Percentiles rank a stretch among this genome's conserved stretches.
phyloP scores from a whole-genome alignment of 2,797 vertebrate species.

The Chloroceryle amazona region DNA sequence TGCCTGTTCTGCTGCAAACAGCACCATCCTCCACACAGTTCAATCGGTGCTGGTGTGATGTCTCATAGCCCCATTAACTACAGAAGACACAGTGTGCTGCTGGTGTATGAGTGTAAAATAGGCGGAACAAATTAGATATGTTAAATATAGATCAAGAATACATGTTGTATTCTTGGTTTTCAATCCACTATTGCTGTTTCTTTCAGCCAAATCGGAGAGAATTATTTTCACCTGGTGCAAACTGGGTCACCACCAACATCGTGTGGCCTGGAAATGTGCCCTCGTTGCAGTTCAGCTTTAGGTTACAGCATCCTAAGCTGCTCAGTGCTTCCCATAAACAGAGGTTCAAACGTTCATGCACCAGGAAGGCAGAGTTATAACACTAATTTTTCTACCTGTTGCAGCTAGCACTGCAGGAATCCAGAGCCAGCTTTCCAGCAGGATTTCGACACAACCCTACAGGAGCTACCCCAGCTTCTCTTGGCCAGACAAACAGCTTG shows the following conservation, averaged over 20 bases:
- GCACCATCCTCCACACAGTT: background rate
- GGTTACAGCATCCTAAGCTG: background rate
- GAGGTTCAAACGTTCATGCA: background rate
- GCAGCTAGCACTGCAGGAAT: slow-evolving; percentile 3
- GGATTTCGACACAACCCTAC: background rate
- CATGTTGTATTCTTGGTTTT: background rate
- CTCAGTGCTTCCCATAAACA: background rate
- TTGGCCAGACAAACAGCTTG: background rate
- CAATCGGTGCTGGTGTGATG: background rate
- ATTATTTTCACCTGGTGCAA: background rate
- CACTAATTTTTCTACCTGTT: background rate
- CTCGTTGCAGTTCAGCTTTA: background rate
- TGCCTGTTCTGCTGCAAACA: background rate
- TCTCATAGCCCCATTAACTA: background rate
- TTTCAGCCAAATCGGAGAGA: background rate
- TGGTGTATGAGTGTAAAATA: background rate
- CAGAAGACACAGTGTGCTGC: background rate
- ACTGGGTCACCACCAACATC: background rate
- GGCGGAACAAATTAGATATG: background rate
- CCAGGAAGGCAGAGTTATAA: background rate
- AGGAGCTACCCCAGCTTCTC: background rate
- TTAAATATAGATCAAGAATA: background rate
- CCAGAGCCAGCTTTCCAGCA: background rate
- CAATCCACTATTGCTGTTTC: background rate
- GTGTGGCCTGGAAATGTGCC: background rate